Conservation (phyloP, 2,113 vertebrate species). For the Lathamus discolor region DNA sequence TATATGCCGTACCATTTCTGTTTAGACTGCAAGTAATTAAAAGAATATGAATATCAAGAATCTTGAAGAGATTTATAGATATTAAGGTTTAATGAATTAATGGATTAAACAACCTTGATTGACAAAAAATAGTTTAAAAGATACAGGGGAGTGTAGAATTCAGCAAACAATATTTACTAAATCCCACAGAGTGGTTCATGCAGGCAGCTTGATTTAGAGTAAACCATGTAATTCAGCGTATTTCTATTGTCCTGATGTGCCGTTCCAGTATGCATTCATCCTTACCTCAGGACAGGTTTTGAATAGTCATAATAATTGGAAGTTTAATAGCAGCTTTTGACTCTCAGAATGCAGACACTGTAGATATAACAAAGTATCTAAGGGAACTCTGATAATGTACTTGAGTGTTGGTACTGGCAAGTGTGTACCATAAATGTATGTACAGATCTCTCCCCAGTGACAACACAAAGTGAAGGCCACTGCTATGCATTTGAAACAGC, state of each 20-base stretch:
- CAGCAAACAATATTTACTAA: neutral
- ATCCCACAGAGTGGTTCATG: neutral
- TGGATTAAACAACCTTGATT: constrained; percentile 18
- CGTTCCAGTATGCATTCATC: neutral
- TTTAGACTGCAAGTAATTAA: neutral
- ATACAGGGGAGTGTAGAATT: neutral
- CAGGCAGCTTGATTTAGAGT: neutral
- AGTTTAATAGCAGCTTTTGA: neutral
- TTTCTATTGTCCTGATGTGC: rapidly evolving
- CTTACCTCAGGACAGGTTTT: neutral
- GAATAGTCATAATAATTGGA: neutral
- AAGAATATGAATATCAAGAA: constrained; percentile 6
- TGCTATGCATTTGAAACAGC: neutral
- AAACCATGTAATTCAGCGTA: neutral
- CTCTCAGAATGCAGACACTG: neutral
- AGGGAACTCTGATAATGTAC: neutral
- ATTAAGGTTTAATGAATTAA: constrained; percentile 10
- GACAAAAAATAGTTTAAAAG: neutral
- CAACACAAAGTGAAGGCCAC: neutral
- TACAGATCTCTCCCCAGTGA: neutral
- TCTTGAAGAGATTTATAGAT: neutral
- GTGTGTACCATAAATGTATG: neutral
- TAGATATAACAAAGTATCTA: neutral
- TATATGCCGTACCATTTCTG: neutral
- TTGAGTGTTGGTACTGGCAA: neutral